Conservation (phyloP, 30 jellyfish, hydroid and myxozoan species). For the Turritopsis dohrnii region DNA sequence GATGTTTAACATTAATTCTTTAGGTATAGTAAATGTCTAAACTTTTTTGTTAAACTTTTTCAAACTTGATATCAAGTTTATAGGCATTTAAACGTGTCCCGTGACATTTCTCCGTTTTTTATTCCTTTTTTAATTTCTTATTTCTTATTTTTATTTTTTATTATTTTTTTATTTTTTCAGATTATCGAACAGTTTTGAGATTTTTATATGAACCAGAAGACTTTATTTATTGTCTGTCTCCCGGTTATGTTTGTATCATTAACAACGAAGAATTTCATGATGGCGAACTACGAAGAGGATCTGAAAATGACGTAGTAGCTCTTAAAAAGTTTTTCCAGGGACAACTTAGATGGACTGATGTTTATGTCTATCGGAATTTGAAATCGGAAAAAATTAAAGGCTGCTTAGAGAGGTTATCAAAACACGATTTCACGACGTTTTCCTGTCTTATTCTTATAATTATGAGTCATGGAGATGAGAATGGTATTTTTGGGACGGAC, state of each 20-base stretch:
- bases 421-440: not conserved
- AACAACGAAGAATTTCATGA: not conserved
- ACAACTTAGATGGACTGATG: constrained; percentile 31
- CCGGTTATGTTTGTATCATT: not conserved
- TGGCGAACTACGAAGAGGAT: constrained; percentile 15
- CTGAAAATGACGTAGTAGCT: constrained; percentile 43
- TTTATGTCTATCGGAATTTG: not conserved
- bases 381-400: not conserved
- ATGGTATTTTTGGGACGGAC: constrained; percentile 61
- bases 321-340: constrained; percentile 25
- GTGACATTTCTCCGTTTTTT: too few species aligned
- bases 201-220: not conserved
- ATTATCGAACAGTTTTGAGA: not conserved
- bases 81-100: too few species aligned
- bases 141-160: too few species aligned
- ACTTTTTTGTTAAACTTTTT: too few species aligned
- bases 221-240: not conserved
- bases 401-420: not conserved
- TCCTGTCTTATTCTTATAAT: constrained; percentile 30
- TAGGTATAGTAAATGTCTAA: too few species aligned
- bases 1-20: too few species aligned
- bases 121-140: too few species aligned
- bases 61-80: too few species aligned
- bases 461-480: constrained; percentile 51
- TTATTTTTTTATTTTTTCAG: not conserved